Conservation (phyloP, 1,140 invertebrate genomes). For the Portunus trituberculatus region DNA sequence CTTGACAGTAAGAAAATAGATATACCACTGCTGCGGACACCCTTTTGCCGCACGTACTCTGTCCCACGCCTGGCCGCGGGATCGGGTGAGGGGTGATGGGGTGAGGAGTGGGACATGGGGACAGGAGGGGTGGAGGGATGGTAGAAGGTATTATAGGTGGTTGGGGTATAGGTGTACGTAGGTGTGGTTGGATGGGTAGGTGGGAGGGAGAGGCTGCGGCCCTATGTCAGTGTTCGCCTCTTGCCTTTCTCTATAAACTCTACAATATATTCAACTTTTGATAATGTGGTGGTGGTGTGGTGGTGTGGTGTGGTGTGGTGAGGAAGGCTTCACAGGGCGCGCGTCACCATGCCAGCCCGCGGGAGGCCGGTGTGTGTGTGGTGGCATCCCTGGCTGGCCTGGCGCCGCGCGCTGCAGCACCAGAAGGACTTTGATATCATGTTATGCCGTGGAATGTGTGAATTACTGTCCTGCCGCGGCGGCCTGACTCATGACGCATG, state of each 20-base stretch:
- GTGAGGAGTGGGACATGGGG: no score
- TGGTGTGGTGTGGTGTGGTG: neutral
- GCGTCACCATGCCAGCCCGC: neutral
- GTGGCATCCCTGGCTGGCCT: neutral
- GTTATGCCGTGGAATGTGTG: conserved; percentile 5
- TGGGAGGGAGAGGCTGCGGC: neutral
- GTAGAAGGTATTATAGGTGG: no score
- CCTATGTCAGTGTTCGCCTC: conserved; percentile 14
- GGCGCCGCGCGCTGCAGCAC: neutral
- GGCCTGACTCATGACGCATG: neutral
- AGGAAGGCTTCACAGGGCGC: neutral
- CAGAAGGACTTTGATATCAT: neutral
- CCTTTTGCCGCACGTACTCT: neutral
- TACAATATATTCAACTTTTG: neutral
- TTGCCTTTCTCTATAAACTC: neutral
- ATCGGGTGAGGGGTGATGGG: no score
- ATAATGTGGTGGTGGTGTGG: neutral
- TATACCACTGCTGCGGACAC: conserved; percentile 5
- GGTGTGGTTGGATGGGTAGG: no score
- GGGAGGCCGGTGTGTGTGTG: no score
- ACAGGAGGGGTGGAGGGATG: no score
- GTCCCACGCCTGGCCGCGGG: neutral
- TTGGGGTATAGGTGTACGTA: no score
- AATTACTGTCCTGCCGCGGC: conserved; percentile 6
- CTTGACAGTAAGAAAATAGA: conserved; percentile 14